These are phyloP conservation scores for Syritta pipiens DNA, from an alignment of 2,888 invertebrate genomes.

Conservation along the genomic window DNA sequence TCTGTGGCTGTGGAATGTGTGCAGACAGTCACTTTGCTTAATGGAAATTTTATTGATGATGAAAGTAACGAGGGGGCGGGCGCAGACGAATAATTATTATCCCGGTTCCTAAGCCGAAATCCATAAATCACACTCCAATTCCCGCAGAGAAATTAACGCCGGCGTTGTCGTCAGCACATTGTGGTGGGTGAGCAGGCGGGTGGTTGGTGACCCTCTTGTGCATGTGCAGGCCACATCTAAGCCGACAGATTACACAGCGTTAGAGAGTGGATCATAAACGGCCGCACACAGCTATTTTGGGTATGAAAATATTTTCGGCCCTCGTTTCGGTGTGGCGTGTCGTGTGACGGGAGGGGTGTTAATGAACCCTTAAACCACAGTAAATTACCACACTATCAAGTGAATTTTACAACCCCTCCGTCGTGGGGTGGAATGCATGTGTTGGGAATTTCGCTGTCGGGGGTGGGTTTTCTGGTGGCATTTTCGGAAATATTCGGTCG, in stretches of 20 bases:
- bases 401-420: constrained; percentile 62
- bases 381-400: constrained; percentile 69
- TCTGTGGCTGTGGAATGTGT: constrained; percentile 10
- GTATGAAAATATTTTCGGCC: constrained; percentile 64
- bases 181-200: neutral
- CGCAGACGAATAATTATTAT: constrained; percentile 62
- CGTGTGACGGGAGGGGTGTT: constrained; percentile 49
- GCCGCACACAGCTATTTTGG: constrained; percentile 27
- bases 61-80: constrained; percentile 54
- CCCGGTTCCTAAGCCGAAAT: constrained; percentile 56
- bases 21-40: constrained; percentile 55
- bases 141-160: constrained; percentile 67
- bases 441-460: constrained; percentile 33
- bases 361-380: constrained; percentile 69
- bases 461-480: constrained; percentile 15
- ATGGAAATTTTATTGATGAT: constrained; percentile 69
- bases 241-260: constrained; percentile 54
- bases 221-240: constrained; percentile 62
- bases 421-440: constrained; percentile 44
- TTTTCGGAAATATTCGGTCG: constrained; percentile 26
- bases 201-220: constrained; percentile 41
- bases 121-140: constrained; percentile 69
- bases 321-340: constrained; percentile 21
- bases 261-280: constrained; percentile 66
- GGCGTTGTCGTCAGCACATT: constrained; percentile 28